phyloP scores from a whole-genome alignment of 92 coral and sea anemone genomes.

The Scolanthus callimorphus region DNA sequence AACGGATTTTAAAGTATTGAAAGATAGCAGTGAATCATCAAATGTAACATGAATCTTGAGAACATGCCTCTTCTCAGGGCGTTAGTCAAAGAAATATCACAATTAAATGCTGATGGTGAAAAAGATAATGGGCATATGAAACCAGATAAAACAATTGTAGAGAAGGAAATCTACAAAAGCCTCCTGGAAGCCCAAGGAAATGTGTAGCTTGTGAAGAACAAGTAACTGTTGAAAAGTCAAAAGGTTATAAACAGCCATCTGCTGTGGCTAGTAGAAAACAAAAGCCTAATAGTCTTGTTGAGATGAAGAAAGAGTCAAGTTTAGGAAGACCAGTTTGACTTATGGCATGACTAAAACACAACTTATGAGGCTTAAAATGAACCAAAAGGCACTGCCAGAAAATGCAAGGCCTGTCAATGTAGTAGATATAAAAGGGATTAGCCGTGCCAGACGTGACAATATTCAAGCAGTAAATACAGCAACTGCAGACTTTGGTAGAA shows the following conservation, averaged over 20 bases:
- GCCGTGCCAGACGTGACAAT: too few relatives aligned
- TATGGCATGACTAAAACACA: conserved; percentile 91
- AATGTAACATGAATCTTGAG: not conserved
- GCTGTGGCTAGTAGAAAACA: conserved; percentile 5
- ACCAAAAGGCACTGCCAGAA: too few relatives aligned
- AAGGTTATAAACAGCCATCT: not conserved
- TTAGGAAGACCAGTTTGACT: conserved; percentile 64
- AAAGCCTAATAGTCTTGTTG: conserved; percentile 15
- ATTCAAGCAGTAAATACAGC: too few relatives aligned
- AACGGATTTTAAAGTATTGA: not conserved
- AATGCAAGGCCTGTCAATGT: too few relatives aligned
- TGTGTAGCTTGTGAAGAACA: conserved; percentile 8
- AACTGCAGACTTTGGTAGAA: conserved; percentile 22
- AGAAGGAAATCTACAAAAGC: not conserved
- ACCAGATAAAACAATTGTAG: not conserved
- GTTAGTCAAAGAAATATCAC: conserved; percentile 65
- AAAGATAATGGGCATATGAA: conserved; percentile 2
- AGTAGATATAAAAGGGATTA: too few relatives aligned
- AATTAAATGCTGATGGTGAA: conserved; percentile 8
- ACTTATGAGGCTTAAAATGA: conserved; percentile 72
- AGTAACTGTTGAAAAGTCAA: not conserved
- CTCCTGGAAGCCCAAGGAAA: conserved; percentile 2
- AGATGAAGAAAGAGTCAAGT: conserved; percentile 63
- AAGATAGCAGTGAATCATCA: not conserved
- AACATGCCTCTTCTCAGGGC: conserved; percentile 83